Conservation (phyloP, 2,888 invertebrate species). For the Hirtodrosophila duncani region DNA sequence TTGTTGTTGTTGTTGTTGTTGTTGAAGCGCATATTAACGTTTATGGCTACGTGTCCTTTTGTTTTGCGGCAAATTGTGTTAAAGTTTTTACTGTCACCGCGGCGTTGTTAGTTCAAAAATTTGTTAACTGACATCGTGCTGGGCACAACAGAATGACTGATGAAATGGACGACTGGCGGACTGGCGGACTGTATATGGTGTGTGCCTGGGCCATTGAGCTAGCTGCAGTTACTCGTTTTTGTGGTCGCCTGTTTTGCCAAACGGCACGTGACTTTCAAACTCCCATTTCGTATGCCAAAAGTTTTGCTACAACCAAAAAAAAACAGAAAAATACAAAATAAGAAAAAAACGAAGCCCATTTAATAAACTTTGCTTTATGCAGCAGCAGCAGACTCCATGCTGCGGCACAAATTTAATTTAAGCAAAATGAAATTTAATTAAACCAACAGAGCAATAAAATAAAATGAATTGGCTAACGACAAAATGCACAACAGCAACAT, state of each 20-base stretch:
- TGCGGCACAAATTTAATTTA: slow-evolving; percentile 21
- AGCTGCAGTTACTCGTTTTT: neutral
- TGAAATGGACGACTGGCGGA: too few relatives aligned
- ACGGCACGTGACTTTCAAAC: slow-evolving; percentile 60
- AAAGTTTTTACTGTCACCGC: too few relatives aligned
- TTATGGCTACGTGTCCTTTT: slow-evolving; percentile 68
- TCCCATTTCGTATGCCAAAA: slow-evolving; percentile 29
- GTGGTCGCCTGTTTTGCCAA: neutral
- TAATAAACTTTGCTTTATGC: slow-evolving; percentile 28
- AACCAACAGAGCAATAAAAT: too few relatives aligned
- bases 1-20: too few relatives aligned
- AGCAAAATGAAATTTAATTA: slow-evolving; percentile 58
- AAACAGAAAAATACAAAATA: neutral
- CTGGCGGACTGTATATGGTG: slow-evolving; percentile 5
- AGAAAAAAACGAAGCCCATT: slow-evolving; percentile 8
- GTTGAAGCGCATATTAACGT: too few relatives aligned
- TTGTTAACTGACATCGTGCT: slow-evolving; percentile 39
- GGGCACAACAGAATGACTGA: too few relatives aligned
- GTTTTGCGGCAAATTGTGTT: too few relatives aligned
- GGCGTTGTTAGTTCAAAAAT: slow-evolving; percentile 29
- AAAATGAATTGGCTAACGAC: too few relatives aligned
- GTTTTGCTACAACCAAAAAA: slow-evolving; percentile 6
- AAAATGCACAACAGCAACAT: slow-evolving; percentile 45
- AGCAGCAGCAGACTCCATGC: slow-evolving; percentile 37
- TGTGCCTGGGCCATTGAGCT: neutral